These are phyloP conservation scores for Osmoderma eremita DNA, from an alignment of 2,888 invertebrate genomes.

Conservation along the genomic window DNA sequence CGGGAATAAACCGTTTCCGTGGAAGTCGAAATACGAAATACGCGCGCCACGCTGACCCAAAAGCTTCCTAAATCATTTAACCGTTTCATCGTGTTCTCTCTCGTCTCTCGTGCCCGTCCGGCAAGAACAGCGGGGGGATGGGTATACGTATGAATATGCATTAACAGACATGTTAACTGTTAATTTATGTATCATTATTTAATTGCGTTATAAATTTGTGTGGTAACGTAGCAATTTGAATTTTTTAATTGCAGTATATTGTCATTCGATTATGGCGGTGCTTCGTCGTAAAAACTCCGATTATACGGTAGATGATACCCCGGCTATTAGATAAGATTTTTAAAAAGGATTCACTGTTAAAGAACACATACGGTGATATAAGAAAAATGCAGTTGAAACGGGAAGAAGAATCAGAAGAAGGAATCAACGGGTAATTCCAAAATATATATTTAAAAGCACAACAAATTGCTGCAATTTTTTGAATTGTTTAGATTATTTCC, in stretches of 20 bases:
- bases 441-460: too few relatives aligned
- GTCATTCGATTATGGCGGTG: slow-evolving; percentile 37
- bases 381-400: too few relatives aligned
- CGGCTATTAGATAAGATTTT: slow-evolving; percentile 25
- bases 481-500: too few relatives aligned
- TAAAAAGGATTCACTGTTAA: slow-evolving; percentile 11
- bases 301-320: slow-evolving; percentile 21
- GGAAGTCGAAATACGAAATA: slow-evolving; percentile 22
- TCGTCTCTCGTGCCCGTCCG: not conserved
- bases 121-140: slow-evolving; percentile 29
- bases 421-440: too few relatives aligned
- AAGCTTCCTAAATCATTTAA: slow-evolving; percentile 33
- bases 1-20: slow-evolving; percentile 15
- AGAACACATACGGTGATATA: not conserved
- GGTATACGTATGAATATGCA: slow-evolving; percentile 39
- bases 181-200: slow-evolving; percentile 43
- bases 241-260: slow-evolving; percentile 40
- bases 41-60: slow-evolving; percentile 16
- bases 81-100: slow-evolving; percentile 20
- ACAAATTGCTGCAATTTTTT: too few relatives aligned
- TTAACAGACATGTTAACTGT: slow-evolving; percentile 39
- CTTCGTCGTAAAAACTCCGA: slow-evolving; percentile 21
- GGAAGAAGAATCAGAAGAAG: too few relatives aligned
- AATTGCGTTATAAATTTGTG: slow-evolving; percentile 41
- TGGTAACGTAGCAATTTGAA: slow-evolving; percentile 36